Conservation (phyloP, 92 coral and sea anemone genomes). For the Nematostella vectensis region DNA sequence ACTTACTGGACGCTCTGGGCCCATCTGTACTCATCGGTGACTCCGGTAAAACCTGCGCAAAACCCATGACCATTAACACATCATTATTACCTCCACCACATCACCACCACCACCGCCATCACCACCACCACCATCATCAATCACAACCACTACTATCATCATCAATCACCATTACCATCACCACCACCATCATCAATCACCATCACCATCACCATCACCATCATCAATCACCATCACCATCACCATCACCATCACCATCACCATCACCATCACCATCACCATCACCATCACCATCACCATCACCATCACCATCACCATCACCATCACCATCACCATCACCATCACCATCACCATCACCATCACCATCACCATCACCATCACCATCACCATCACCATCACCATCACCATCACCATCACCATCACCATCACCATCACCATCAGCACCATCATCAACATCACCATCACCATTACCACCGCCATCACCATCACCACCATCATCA, state of each 20-base stretch:
- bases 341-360: neutral
- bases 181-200: no score
- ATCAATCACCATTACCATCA: no score
- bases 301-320: neutral
- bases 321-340: neutral
- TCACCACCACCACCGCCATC: no score
- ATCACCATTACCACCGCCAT: no score
- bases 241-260: no score
- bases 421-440: neutral
- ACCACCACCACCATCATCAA: no score
- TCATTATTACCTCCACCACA: neutral
- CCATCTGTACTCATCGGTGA: neutral
- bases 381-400: neutral
- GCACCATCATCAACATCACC: conserved; percentile 11
- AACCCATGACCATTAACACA: neutral
- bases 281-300: neutral
- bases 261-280: no score
- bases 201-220: no score
- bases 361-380: neutral
- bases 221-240: no score
- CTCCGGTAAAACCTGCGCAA: conserved; percentile 14
- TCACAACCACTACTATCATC: no score
- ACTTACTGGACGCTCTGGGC: conserved; percentile 11
- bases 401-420: neutral
- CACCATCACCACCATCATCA: no score